Conservation (phyloP, 1,140 invertebrate species). For the Battus philenor region DNA sequence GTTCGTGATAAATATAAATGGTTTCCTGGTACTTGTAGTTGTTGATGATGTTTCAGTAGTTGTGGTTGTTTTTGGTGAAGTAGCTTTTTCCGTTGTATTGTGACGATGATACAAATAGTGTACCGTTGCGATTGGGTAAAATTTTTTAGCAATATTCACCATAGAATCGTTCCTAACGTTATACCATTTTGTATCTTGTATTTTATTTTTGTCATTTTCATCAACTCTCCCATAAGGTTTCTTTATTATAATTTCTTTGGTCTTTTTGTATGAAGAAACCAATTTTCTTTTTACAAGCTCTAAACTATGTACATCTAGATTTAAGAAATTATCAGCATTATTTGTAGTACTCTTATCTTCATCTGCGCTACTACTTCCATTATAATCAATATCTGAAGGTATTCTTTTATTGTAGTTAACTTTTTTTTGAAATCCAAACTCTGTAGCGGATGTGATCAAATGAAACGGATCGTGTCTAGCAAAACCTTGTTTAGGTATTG, state of each 20-base stretch:
- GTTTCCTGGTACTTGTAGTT: no score
- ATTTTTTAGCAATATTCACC: neutral
- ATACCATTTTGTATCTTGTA: slow-evolving; percentile 1
- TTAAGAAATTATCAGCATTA: slow-evolving; percentile 20
- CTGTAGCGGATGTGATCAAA: neutral
- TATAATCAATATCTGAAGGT: slow-evolving; percentile 4
- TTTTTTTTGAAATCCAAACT: neutral
- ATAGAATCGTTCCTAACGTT: neutral
- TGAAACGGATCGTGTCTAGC: slow-evolving; percentile 5
- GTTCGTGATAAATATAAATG: no score
- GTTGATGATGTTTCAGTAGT: neutral
- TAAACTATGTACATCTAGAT: slow-evolving; percentile 23
- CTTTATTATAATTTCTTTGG: slow-evolving; percentile 4
- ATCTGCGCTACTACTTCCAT: slow-evolving; percentile 16
- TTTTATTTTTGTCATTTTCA: neutral
- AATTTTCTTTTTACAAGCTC: slow-evolving; percentile 30
- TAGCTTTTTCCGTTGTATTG: neutral
- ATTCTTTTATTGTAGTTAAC: slow-evolving; percentile 4
- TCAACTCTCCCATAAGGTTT: slow-evolving; percentile 8
- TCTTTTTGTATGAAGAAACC: slow-evolving; percentile 14
- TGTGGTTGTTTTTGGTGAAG: neutral
- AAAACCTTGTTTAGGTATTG: neutral
- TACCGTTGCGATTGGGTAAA: slow-evolving; percentile 1
- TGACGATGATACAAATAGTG: slow-evolving; percentile 6
- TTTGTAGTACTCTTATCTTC: slow-evolving; percentile 25